phyloP scores from a whole-genome alignment of 2,797 vertebrate genomes.

The Paedocypris micromegethes region DNA sequence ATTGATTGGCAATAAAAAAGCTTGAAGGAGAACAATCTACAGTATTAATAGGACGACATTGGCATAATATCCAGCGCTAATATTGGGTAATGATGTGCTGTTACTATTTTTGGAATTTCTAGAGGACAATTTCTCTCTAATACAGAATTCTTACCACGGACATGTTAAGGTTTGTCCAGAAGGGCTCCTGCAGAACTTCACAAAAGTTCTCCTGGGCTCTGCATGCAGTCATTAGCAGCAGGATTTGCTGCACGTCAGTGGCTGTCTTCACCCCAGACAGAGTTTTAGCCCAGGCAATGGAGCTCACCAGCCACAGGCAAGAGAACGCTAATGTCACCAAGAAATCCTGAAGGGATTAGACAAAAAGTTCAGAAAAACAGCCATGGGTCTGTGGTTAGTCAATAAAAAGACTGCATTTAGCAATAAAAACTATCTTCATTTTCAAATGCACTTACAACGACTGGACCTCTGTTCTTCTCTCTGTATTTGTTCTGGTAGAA shows the following conservation, averaged over 20 bases:
- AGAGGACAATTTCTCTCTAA: not conserved
- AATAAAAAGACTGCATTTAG: too few relatives aligned
- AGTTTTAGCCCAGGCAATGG: slow-evolving; percentile 90
- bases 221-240: slow-evolving; percentile 90
- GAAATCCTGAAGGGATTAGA: slow-evolving; percentile 77
- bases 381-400: too few relatives aligned
- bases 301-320: slow-evolving; percentile 88
- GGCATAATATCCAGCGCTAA: too few relatives aligned
- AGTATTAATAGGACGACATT: too few relatives aligned
- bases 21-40: too few relatives aligned
- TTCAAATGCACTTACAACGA: slow-evolving; percentile 79
- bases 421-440: not conserved
- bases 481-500: slow-evolving; percentile 98
- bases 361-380: not conserved
- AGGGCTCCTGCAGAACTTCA: slow-evolving; percentile 74
- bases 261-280: slow-evolving; percentile 87
- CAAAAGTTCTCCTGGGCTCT: slow-evolving; percentile 85
- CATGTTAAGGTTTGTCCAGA: slow-evolving; percentile 90
- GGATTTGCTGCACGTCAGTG: slow-evolving; percentile 82
- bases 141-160: slow-evolving; percentile 78
- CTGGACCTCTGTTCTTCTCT: slow-evolving; percentile 93
- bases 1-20: not conserved
- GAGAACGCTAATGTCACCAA: slow-evolving; percentile 90
- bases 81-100: too few relatives aligned
- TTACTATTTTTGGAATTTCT: too few relatives aligned